Percentiles rank a stretch among this genome's conserved stretches.
Evolutionary conservation across 2,797 vertebrate genomes (phyloP).

Genomic region (Peromyscus melanophrys): DNA sequence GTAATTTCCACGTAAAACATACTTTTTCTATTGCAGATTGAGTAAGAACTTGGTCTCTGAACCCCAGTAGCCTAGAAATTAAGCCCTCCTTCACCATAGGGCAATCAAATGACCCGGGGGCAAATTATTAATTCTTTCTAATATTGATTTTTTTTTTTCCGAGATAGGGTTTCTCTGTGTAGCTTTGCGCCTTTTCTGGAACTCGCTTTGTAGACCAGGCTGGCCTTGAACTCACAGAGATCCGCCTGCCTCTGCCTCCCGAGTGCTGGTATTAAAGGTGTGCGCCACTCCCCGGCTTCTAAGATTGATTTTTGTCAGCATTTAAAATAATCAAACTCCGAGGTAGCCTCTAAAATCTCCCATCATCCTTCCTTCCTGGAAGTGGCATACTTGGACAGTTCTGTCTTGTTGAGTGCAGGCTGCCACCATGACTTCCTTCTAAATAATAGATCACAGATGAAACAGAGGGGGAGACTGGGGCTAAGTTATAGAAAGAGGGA

Average conservation of each 20-base stretch:
- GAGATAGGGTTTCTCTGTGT: no score
- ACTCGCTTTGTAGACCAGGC: no score
- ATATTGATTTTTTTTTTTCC: neutral
- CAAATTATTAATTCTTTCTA: neutral
- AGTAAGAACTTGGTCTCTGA: slow-evolving; percentile 43
- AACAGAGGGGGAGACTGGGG: no score
- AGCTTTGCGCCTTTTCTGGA: no score
- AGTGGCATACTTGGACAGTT: neutral
- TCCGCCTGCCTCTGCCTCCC: no score
- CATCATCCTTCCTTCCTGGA: neutral
- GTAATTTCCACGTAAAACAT: neutral
- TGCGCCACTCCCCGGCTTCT: no score
- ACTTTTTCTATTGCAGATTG: neutral
- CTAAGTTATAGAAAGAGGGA: neutral
- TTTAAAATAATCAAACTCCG: neutral
- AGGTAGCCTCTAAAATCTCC: neutral
- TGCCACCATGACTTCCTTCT: neutral
- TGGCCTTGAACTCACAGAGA: no score
- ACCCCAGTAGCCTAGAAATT: slow-evolving; percentile 13
- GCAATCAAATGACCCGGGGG: neutral
- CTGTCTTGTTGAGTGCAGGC: neutral
- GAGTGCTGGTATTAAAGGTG: no score
- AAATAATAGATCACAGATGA: neutral
- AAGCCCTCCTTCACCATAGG: neutral
- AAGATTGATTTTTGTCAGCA: neutral